A percentile compares a stretch with the other conserved stretches of the same genome.
phyloP scores from a whole-genome alignment of 2,113 vertebrate genomes.

The Silurus asotus region DNA sequence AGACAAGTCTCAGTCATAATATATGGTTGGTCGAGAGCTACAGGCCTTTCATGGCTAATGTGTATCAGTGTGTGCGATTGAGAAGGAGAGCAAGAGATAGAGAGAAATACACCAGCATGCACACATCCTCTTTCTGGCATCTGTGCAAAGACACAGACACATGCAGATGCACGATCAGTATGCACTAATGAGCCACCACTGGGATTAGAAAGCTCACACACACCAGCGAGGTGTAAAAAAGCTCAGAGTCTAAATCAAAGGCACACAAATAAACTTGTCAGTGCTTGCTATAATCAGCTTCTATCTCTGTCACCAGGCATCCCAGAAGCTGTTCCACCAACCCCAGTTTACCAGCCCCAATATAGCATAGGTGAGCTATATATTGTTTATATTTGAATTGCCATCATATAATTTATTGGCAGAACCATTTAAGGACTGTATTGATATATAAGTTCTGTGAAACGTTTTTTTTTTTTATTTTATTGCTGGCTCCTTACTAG shows the following conservation, averaged over 20 bases:
- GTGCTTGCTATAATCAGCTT: constrained; percentile 43
- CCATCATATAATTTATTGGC: not conserved
- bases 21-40: constrained; percentile 57
- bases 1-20: constrained; percentile 55
- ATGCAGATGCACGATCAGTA: constrained; percentile 53
- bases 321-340: constrained; percentile 68
- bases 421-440: not conserved
- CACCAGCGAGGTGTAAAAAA: constrained; percentile 50
- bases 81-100: not conserved
- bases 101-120: constrained; percentile 3
- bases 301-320: constrained; percentile 63
- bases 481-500: not conserved
- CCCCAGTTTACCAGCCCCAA: constrained; percentile 73
- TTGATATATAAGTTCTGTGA: not conserved
- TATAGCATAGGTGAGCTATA: constrained; percentile 72
- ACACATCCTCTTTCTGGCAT: constrained; percentile 48
- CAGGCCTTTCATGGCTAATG: constrained; percentile 43
- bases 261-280: constrained; percentile 56
- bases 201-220: constrained; percentile 48
- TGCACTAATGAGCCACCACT: constrained; percentile 50
- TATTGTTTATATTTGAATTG: constrained; percentile 5
- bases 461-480: not conserved
- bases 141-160: constrained; percentile 47
- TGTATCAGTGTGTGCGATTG: constrained; percentile 23
- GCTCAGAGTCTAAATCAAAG: constrained; percentile 51